phyloP scores from a whole-genome alignment of 1,140 invertebrate genomes.

The Thaumatotibia leucotreta region DNA sequence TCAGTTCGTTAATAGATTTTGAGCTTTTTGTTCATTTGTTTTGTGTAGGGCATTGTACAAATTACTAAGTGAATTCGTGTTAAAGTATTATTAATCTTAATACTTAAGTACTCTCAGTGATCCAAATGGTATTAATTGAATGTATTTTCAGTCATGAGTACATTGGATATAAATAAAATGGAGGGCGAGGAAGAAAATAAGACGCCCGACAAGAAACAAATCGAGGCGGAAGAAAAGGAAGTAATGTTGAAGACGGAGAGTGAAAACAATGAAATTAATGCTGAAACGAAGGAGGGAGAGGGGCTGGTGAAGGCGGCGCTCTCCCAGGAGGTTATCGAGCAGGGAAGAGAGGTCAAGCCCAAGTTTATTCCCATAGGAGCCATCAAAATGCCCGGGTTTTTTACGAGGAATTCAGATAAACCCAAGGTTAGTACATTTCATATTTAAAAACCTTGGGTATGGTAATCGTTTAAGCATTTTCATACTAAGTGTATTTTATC shows the following conservation, averaged over 20 bases:
- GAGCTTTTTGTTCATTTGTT: no score
- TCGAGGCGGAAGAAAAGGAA: constrained; percentile 84
- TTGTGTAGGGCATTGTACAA: no score
- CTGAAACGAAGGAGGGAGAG: constrained; percentile 72
- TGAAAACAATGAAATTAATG: constrained; percentile 53
- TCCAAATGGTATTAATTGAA: neutral
- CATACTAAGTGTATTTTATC: no score
- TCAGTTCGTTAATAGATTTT: neutral
- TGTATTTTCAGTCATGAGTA: constrained; percentile 45
- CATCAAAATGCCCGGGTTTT: constrained; percentile 89
- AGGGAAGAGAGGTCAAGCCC: constrained; percentile 83
- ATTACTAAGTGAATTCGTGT: no score
- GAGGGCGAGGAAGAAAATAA: constrained; percentile 71
- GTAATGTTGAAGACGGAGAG: constrained; percentile 83
- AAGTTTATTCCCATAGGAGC: constrained; percentile 89
- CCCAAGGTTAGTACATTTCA: constrained; percentile 41
- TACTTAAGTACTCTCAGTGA: neutral
- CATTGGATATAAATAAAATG: constrained; percentile 55
- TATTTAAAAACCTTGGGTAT: no score
- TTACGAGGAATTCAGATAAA: constrained; percentile 85
- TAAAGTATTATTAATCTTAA: neutral
- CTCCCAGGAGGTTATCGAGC: constrained; percentile 78
- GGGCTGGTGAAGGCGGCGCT: constrained; percentile 75
- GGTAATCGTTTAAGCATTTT: no score
- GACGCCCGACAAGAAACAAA: constrained; percentile 83